Conservation (phyloP, 1,140 invertebrate genomes). For the Drosophila lini region DNA sequence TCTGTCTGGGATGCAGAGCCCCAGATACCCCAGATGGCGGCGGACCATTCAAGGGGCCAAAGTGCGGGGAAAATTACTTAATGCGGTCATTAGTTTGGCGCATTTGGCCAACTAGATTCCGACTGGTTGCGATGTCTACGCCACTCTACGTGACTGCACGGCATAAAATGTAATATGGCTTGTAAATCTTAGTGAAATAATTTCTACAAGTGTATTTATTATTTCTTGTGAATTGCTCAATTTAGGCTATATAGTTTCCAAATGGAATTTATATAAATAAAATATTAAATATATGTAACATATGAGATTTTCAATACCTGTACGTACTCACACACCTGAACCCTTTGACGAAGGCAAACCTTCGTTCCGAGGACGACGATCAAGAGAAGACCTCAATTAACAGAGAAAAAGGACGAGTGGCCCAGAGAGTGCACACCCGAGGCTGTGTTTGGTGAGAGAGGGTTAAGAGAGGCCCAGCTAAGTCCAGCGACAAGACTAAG, state of each 20-base stretch:
- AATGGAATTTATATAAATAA: not conserved
- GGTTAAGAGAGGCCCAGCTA: not conserved
- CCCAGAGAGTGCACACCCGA: not conserved
- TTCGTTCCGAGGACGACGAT: not conserved
- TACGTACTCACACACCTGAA: not conserved
- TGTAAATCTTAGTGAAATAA: not conserved
- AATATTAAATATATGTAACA: not conserved
- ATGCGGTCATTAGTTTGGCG: slow-evolving; percentile 58
- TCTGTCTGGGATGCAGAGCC: slow-evolving; percentile 13
- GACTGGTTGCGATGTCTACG: slow-evolving; percentile 18
- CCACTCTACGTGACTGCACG: slow-evolving; percentile 39
- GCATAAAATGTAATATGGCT: not conserved
- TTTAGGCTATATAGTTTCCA: no score
- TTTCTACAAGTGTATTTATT: not conserved
- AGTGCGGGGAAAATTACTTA: slow-evolving; percentile 60
- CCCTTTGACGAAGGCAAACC: not conserved
- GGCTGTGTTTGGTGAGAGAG: not conserved
- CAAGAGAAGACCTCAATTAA: not conserved
- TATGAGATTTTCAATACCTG: not conserved
- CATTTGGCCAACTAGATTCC: slow-evolving; percentile 64
- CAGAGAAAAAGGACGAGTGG: not conserved
- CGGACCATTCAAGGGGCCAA: slow-evolving; percentile 5
- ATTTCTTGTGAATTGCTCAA: not conserved
- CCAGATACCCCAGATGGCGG: slow-evolving; percentile 19
- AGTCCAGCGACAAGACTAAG: no score